Conservation (phyloP, 1,140 invertebrate genomes). For the Temnothorax curvispinosus region DNA sequence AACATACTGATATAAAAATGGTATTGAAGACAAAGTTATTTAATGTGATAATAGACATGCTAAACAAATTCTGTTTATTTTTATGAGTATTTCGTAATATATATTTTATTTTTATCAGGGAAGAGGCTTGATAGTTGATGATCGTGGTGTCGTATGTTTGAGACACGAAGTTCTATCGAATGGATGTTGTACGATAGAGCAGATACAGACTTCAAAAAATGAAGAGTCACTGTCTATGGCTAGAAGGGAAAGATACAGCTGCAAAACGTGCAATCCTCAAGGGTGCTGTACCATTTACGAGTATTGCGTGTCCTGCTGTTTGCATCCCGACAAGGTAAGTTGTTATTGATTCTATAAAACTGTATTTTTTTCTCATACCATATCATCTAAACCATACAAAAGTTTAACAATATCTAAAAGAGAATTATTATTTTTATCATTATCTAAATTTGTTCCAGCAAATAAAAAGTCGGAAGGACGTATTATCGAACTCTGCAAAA, state of each 20-base stretch:
- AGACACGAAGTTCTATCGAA: conserved; percentile 90
- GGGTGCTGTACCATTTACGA: conserved; percentile 96
- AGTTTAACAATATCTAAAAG: not conserved
- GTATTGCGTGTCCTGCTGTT: conserved; percentile 96
- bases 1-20: not conserved
- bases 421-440: not conserved
- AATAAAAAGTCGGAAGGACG: conserved; percentile 59
- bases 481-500: conserved; percentile 86
- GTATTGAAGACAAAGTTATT: not conserved
- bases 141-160: conserved; percentile 93
- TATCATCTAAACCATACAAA: not conserved
- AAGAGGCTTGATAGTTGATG: conserved; percentile 94
- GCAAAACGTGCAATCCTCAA: conserved; percentile 92
- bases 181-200: conserved; percentile 92
- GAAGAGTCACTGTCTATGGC: conserved; percentile 29
- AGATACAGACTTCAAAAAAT: conserved; percentile 86
- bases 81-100: not conserved
- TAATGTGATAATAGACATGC: too few relatives aligned
- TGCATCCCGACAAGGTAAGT: conserved; percentile 94
- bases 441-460: conserved; percentile 16
- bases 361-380: not conserved
- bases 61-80: too few relatives aligned
- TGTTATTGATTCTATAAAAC: not conserved
- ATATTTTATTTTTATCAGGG: conserved; percentile 24
- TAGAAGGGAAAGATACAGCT: conserved; percentile 88